Conservation (phyloP, 2,888 invertebrate genomes). For the Balanococcus diminutus region DNA sequence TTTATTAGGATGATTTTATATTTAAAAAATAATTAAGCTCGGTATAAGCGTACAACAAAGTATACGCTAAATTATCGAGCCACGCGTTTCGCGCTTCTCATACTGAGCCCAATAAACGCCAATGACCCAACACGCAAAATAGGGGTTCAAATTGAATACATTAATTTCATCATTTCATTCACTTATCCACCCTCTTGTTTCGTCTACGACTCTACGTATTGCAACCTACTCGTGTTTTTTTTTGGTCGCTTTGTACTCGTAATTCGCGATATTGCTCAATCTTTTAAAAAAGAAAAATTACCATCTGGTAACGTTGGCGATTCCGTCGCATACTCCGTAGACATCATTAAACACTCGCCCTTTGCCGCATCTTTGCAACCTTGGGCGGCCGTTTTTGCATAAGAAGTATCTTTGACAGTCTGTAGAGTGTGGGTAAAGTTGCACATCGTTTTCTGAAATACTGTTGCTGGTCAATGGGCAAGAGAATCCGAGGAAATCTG, state of each 20-base stretch:
- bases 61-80: constrained; percentile 12
- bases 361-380: constrained; percentile 77
- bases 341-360: constrained; percentile 79
- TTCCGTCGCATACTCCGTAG: constrained; percentile 74
- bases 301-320: constrained; percentile 79
- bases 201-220: background rate
- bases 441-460: constrained; percentile 62
- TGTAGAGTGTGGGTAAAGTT: constrained; percentile 60
- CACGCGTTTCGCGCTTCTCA: background rate
- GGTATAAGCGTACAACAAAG: background rate
- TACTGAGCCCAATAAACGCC: background rate
- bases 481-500: constrained; percentile 77
- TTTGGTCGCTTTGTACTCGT: constrained; percentile 18
- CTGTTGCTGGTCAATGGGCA: constrained; percentile 71
- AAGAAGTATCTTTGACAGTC: constrained; percentile 82
- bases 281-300: constrained; percentile 51
- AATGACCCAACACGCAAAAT: constrained; percentile 8
- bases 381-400: constrained; percentile 74
- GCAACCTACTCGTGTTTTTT: background rate
- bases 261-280: constrained; percentile 3
- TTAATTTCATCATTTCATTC: constrained; percentile 38
- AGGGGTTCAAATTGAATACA: constrained; percentile 32
- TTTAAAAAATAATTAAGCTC: constrained; percentile 36
- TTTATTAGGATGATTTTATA: background rate
- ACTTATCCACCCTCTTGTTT: constrained; percentile 26